phyloP scores from a whole-genome alignment of 64 coral and sea anemone species.

The Hydrozoanthus tunicans region DNA sequence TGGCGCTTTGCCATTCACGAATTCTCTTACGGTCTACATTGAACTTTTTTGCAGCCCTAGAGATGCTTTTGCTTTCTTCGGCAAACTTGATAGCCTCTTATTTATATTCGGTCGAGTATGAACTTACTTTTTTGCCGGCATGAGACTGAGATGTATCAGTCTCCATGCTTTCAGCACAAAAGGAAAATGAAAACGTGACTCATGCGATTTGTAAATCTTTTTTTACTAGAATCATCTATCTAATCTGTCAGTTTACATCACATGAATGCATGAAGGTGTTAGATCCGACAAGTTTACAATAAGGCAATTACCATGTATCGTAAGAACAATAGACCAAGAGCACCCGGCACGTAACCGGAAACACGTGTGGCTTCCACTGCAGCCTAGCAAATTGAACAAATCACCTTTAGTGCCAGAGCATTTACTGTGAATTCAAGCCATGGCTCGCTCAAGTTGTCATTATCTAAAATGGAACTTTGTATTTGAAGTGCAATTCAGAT shows the following conservation, averaged over 20 bases:
- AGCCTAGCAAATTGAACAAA: slow-evolving; percentile 39
- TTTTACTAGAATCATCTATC: not conserved
- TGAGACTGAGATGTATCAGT: not conserved
- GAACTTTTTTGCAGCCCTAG: not conserved
- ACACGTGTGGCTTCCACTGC: slow-evolving; percentile 22
- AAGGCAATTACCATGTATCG: not conserved
- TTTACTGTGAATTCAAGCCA: slow-evolving; percentile 48
- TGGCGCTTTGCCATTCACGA: not conserved
- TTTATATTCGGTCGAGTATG: not conserved
- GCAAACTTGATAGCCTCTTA: not conserved
- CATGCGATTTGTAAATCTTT: not conserved
- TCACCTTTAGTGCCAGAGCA: slow-evolving; percentile 8
- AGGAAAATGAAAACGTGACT: not conserved
- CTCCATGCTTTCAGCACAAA: not conserved
- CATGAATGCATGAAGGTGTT: slow-evolving; percentile 25
- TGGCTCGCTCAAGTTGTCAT: slow-evolving; percentile 49
- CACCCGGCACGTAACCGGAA: slow-evolving; percentile 24
- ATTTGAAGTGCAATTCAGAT: slow-evolving; percentile 63
- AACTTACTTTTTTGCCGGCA: not conserved
- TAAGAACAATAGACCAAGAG: slow-evolving; percentile 51
- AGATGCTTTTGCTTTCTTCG: not conserved
- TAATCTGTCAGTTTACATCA: not conserved
- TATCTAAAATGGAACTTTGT: slow-evolving; percentile 63
- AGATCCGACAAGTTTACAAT: slow-evolving; percentile 36
- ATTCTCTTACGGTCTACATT: not conserved